Evolutionary conservation across 2,888 invertebrate genomes (phyloP), one percentile per base, ranked within the genome.

Genomic region (Caenorhabditis doughertyi): DNA sequence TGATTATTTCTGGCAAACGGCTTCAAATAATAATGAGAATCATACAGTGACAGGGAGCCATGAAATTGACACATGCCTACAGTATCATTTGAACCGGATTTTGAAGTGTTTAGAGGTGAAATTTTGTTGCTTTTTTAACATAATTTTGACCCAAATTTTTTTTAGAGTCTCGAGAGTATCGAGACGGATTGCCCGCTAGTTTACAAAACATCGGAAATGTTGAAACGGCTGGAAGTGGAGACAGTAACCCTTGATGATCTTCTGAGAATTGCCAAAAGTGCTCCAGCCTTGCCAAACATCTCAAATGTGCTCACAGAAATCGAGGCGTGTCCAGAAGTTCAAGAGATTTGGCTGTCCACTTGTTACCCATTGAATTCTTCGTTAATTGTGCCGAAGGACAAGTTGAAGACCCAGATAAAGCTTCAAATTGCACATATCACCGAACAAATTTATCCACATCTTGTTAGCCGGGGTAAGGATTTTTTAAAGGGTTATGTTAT

Each of bases 201-300:
- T 79, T 93, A 92, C 86, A 91, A 92, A 62, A 93, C 93, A 87
- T 92, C 92, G 13, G 92, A 93, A 85, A 92, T 93, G 35, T 86
- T 93, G 72, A 92, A 92, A 65, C 92, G 92, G 70, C 88, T 94
- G 49, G 92, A 93, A 87, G 91, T 92, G 76, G 93, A 93, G 85
- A 92, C 92, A 18, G 90, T 91, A 3, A 92, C 93, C 29, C 85
- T 94, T 27, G 93, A 93, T 58, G 90, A 91, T 64, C 87, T 94
- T 56, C 86, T 93, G 13, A 89, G 91, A 56, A 87, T 93, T 9
- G 92, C 92, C 23, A 90, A 91, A 65, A 87, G 89, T 35, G 86
- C 86, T 27, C 89, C 91, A n/a, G 79, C 81, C 1, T 21, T 88
- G 27, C 89, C 89, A 21, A 91, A 91, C 60, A 81, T 91, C 42